Evolutionary conservation across 2,113 vertebrate species (phyloP), one percentile per base, ranked within the genome.

Genomic region (Ancistrus triradiatus): DNA sequence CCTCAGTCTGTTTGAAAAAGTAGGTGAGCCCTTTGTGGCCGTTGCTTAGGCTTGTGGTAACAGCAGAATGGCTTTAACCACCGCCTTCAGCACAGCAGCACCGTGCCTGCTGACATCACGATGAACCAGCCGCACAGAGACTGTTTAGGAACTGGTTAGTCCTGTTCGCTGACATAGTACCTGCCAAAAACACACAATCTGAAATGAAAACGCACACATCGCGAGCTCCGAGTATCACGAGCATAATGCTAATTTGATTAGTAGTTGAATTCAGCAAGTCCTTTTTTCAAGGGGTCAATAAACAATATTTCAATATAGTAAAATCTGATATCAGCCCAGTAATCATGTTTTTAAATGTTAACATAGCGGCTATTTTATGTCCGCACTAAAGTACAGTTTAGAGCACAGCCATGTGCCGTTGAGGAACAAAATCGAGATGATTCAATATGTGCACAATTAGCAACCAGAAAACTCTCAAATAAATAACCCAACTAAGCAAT

Each of bases 91-190:
- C 38, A 72, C 48, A 53, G 40, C 44, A 65, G 68, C 57, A 64
- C 28, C 40, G 59, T 27, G 25, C 59, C 65, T 33, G 19, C 57
- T 73, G 40, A 64, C 59, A 59, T 64, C 59, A 63, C 24, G 21
- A 25, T 47, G 47, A 78, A n/a, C 40, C 59, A 4, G 42, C 11
- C 44, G 37, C 50, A 59, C 19, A n/a, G 25, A 24, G 77, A 62
- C 74, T 69, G 69, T 74, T 77, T 40, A 52, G 43, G 52, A 80
- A 83, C 78, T 40, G 67, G 76, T 80, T 68, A 13, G 66, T 73
- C 84, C 72, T 76, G 78, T 81, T 82, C 17, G 71, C 59, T 17
- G 7, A 33, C 70, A 70, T 51, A 55, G 11, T 17, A 55, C 66
- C 40, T 27, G 60, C 55, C 46, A 59, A 58, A 73, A 57, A 58